Evolutionary conservation across 2,797 vertebrate genomes (phyloP).

Genomic region (Dendrocincla fuliginosa): DNA sequence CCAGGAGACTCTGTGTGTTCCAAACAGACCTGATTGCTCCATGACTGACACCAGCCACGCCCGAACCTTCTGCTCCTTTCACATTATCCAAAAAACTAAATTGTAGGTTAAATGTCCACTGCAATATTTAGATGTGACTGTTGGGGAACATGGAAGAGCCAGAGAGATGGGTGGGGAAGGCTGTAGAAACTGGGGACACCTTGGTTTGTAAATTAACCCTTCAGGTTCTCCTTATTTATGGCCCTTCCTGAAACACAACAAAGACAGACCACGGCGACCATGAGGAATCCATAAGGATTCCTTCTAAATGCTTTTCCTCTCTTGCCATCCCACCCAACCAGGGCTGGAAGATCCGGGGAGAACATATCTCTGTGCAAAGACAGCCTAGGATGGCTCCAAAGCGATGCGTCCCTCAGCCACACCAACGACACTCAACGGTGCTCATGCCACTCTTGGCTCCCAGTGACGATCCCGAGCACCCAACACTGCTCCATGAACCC

Average conservation of each 20-base stretch:
- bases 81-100: neutral
- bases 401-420: accelerated
- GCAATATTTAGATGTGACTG: accelerated
- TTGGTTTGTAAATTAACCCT: neutral
- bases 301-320: accelerated
- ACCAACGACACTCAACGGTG: accelerated
- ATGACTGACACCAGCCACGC: accelerated
- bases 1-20: neutral
- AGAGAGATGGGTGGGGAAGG: neutral
- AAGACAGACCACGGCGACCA: neutral
- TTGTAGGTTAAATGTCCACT: accelerated
- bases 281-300: neutral
- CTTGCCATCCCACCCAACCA: neutral
- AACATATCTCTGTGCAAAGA: neutral
- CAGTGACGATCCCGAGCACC: accelerated
- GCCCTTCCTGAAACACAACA: neutral
- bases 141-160: neutral
- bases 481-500: accelerated
- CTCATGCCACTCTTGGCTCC: accelerated
- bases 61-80: accelerated
- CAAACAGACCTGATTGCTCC: neutral
- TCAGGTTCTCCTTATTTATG: accelerated
- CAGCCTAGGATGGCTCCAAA: accelerated
- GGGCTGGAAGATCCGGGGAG: neutral
- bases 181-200: neutral